A percentile compares a stretch with the other conserved stretches of the same genome.
These are phyloP conservation scores for Hemicordylus capensis DNA, from an alignment of 2,113 vertebrate genomes.

Conservation along the genomic window DNA sequence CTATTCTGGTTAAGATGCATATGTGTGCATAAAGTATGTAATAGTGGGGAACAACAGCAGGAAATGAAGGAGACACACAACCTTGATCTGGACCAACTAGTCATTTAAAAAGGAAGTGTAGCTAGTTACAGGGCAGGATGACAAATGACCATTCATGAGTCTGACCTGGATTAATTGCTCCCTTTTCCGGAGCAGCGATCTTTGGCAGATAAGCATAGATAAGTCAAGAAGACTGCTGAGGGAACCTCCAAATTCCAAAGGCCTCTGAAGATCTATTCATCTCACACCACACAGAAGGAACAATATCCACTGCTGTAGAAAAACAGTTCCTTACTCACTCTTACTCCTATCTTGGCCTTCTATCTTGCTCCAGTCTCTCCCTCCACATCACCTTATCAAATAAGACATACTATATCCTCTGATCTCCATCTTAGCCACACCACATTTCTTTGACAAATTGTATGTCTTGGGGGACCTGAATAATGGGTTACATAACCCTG, in stretches of 20 bases:
- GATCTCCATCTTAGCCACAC: neutral
- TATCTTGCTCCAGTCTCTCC: neutral
- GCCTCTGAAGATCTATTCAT: neutral
- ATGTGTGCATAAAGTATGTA: neutral
- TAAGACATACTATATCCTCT: neutral
- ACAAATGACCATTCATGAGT: constrained; percentile 11
- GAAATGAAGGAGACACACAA: constrained; percentile 42
- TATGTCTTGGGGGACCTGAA: neutral
- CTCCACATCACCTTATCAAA: neutral
- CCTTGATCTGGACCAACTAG: constrained; percentile 13
- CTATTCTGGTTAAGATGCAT: neutral
- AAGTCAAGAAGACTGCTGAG: neutral
- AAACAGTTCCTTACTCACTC: neutral
- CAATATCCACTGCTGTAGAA: neutral
- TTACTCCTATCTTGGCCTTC: neutral
- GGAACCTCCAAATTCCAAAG: neutral
- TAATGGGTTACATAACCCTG: neutral
- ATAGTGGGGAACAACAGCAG: constrained; percentile 53
- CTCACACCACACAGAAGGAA: neutral
- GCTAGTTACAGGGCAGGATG: constrained; percentile 1
- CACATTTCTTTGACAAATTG: neutral
- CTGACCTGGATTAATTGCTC: constrained; percentile 27
- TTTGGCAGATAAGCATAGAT: neutral
- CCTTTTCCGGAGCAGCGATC: constrained; percentile 19
- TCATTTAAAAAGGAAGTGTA: constrained; percentile 16